A percentile compares a stretch with the other conserved stretches of the same genome.
Conservation (phyloP, 2,113 vertebrate genomes). For the Seriola rivoliana region DNA sequence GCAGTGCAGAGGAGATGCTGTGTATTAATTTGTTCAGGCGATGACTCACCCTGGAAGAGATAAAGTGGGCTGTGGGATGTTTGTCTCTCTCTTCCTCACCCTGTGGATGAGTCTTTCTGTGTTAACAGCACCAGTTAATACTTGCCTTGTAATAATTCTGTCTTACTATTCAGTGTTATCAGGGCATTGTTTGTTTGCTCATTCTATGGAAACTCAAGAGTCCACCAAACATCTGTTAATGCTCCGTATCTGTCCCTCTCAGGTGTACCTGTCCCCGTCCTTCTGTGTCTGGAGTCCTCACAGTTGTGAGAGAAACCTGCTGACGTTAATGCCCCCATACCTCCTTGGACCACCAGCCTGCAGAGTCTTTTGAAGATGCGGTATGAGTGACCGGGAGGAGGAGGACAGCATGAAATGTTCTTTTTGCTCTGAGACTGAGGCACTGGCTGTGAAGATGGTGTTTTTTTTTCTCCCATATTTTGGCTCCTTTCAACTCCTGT, state of each 20-base stretch:
- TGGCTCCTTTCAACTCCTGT: slow-evolving; percentile 42
- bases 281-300: slow-evolving; percentile 60
- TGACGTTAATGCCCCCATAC: slow-evolving; percentile 56
- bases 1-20: slow-evolving; percentile 69
- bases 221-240: background rate
- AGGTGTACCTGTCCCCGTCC: slow-evolving; percentile 66
- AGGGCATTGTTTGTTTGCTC: background rate
- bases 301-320: slow-evolving; percentile 64
- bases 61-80: slow-evolving; percentile 58
- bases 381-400: slow-evolving; percentile 54
- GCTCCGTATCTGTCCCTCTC: slow-evolving; percentile 19
- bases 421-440: slow-evolving; percentile 71
- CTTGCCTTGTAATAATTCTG: slow-evolving; percentile 6
- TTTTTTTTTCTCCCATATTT: slow-evolving; percentile 44
- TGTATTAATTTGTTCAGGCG: slow-evolving; percentile 72
- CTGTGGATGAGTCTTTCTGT: slow-evolving; percentile 35
- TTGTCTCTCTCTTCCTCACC: slow-evolving; percentile 45
- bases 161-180: background rate
- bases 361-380: slow-evolving; percentile 55
- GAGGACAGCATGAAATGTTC: slow-evolving; percentile 70
- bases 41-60: slow-evolving; percentile 76
- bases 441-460: slow-evolving; percentile 67
- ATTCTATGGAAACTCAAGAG: background rate
- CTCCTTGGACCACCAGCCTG: slow-evolving; percentile 65
- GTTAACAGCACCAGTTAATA: slow-evolving; percentile 20